Base-by-base conservation (phyloP, 2,888 invertebrate genomes). In the Eugnorisma glareosa region DNA sequence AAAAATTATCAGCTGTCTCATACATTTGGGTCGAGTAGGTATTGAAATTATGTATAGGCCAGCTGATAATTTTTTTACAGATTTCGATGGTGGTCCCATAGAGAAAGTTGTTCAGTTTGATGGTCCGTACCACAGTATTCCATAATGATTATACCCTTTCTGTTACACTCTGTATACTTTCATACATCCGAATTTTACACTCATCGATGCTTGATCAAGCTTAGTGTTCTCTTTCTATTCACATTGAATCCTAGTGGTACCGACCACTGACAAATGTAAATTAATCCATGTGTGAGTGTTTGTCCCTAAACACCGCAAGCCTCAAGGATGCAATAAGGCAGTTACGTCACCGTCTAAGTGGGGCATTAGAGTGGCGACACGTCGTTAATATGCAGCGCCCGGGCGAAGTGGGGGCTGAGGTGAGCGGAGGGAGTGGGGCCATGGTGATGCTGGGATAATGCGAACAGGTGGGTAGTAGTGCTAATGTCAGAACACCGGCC, bases 361-460 rank as follows among this genome's bases (percentile, higher is more conserved):
- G 75, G 77, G 81, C 73, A 88, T 86, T 88, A 86, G 73, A 77
- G 84, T 74, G 81, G 77, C 73, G 79, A 80, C 86, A 72, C 84
- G 77, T 88, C 84, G 84, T 86, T 84, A 86, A 88, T 86, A 88
- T 86, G 84, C 84, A 75, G 77, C 63, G 59, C 75, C 37, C 64
- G 24, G 31, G 64, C 45, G 45, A n/a, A 31, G 57, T n/a, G 37
- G 31, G 59, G 40, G 40, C 59, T 48, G 45, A 1, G 37, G 70
- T 1, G 51, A 0, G 45, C 7, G 57, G 35, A 37, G 48, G 37
- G 40, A 11, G 28, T 18, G 48, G 48, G 24, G 31, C 18, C 40
- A 11, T 8, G 3, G 48, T 66, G 73, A 45, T 69, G 69, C 77
- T 28, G 28, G 64, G 73, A 59, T 82, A 73, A 77, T 64, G 79